phyloP scores from a whole-genome alignment of 2,888 invertebrate species.

The Lucinisca nassula region DNA sequence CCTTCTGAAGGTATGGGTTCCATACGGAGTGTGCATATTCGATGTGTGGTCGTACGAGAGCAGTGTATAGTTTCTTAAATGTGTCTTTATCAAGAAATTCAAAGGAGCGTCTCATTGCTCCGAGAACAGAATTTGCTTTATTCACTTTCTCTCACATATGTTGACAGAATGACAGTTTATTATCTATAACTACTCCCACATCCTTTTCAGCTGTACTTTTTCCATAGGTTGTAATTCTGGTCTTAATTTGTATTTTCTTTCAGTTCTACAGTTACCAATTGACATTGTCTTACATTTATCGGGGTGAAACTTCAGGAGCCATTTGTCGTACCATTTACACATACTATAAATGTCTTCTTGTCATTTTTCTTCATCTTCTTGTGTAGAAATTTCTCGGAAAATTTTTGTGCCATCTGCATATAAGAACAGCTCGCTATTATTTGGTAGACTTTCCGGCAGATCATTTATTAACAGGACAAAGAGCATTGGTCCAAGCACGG shows the following conservation, averaged over 20 bases:
- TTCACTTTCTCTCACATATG: too few relatives aligned
- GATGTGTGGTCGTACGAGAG: background rate
- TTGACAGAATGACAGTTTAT: background rate
- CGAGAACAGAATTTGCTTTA: background rate
- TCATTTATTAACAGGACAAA: background rate
- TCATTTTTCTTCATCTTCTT: too few relatives aligned
- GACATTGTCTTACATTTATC: background rate
- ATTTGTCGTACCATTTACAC: background rate
- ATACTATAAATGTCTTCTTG: background rate
- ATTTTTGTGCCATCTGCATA: background rate
- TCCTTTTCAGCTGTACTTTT: background rate
- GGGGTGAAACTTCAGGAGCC: background rate
- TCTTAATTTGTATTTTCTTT: too few relatives aligned
- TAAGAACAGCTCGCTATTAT: background rate
- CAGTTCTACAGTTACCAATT: background rate
- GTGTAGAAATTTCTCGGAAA: too few relatives aligned
- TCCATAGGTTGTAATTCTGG: too few relatives aligned
- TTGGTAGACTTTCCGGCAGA: background rate
- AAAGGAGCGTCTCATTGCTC: background rate
- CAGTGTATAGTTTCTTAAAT: too few relatives aligned
- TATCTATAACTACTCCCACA: background rate
- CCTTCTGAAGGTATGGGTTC: background rate
- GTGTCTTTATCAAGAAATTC: background rate
- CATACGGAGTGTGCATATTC: background rate
- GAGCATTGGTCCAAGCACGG: background rate